Evolutionary conservation across 2,113 vertebrate genomes (phyloP).

Genomic region (Pycnonotus jocosus): DNA sequence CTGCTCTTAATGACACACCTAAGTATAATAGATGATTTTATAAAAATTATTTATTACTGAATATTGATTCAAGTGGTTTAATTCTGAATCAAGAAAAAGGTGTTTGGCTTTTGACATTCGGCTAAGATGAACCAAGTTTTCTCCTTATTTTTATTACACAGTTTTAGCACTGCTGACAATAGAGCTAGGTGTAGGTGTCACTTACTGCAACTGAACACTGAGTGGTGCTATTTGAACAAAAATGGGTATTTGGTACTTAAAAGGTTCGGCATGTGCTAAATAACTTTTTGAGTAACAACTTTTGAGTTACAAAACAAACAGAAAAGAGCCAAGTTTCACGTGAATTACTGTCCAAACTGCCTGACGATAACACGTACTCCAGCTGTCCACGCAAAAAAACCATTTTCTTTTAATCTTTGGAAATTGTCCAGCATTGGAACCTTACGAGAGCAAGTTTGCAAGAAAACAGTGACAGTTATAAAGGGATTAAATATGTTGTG

Average conservation of each 20-base stretch:
- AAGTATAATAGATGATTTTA: not conserved
- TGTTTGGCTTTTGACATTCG: not conserved
- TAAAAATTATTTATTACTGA: not conserved
- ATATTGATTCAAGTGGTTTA: not conserved
- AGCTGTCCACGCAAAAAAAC: not conserved
- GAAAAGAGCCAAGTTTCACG: not conserved
- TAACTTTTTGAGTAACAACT: not conserved
- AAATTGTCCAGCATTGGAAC: not conserved
- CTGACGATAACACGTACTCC: accelerated
- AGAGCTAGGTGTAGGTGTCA: accelerated
- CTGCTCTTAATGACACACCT: not conserved
- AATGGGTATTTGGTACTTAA: not conserved
- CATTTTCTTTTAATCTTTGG: not conserved
- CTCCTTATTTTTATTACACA: not conserved
- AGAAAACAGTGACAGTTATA: not conserved
- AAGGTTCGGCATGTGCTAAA: not conserved
- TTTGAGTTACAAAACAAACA: not conserved
- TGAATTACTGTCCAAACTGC: not conserved
- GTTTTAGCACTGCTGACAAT: not conserved
- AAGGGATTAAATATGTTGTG: not conserved
- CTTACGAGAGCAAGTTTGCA: not conserved
- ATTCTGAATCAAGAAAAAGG: not conserved
- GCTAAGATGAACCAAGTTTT: not conserved
- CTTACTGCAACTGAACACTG: not conserved
- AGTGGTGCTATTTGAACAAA: constrained; percentile 6